A percentile compares a stretch with the other conserved stretches of the same genome.
These are phyloP conservation scores for Anser cygnoides DNA, from an alignment of 2,113 vertebrate species.

Conservation along the genomic window DNA sequence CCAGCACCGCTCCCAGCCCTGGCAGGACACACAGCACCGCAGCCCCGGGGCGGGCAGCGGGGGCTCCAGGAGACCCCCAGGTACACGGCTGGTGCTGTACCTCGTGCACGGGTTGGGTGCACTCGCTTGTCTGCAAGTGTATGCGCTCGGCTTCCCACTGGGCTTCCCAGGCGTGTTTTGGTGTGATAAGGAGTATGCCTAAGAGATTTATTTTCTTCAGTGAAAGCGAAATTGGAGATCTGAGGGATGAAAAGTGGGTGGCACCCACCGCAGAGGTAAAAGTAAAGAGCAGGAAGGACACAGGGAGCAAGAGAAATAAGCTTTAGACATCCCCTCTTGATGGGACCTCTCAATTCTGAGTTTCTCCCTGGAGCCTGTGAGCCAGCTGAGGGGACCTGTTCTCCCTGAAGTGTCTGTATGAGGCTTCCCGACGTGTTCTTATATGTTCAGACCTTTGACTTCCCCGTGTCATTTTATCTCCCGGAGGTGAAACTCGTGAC, in stretches of 20 bases:
- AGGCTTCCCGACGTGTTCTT: too few species aligned
- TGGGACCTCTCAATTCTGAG: neutral
- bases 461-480: neutral
- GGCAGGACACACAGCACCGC: neutral
- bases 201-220: neutral
- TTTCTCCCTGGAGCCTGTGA: accelerated
- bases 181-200: neutral
- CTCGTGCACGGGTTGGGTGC: too few species aligned
- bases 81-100: too few species aligned
- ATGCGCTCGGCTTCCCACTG: neutral
- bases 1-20: too few species aligned
- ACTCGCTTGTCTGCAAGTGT: neutral
- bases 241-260: neutral
- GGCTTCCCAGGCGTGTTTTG: neutral
- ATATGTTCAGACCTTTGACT: neutral
- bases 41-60: neutral
- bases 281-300: neutral
- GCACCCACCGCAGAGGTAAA: neutral
- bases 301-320: neutral
- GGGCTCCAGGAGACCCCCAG: neutral
- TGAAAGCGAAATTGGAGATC: neutral
- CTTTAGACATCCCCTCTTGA: neutral
- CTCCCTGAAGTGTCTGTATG: neutral
- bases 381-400: neutral
- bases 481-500: neutral